Percentiles rank a stretch among this genome's conserved stretches.
phyloP scores from a whole-genome alignment of 2,888 invertebrate species.

The Melangyna quadrimaculata region DNA sequence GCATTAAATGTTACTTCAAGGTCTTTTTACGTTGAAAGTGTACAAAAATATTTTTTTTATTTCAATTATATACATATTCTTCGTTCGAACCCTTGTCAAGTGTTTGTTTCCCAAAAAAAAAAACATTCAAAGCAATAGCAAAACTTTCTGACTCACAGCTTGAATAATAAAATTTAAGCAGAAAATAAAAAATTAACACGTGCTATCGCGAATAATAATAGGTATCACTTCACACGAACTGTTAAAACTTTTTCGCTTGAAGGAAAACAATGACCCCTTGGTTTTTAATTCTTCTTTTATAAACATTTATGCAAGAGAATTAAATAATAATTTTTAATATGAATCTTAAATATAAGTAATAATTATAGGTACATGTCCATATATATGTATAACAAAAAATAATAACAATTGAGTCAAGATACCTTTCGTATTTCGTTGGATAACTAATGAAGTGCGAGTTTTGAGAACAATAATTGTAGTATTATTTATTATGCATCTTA shows the following conservation, averaged over 20 bases:
- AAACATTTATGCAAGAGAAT: neutral
- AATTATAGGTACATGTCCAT: no score
- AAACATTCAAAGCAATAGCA: neutral
- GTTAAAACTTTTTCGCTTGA: conserved; percentile 29
- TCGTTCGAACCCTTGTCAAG: neutral
- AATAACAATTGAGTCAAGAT: neutral
- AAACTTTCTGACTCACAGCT: neutral
- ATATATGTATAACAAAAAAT: no score
- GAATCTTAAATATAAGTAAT: neutral
- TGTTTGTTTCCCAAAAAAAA: neutral
- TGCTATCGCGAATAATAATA: conserved; percentile 31
- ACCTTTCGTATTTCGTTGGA: conserved; percentile 18
- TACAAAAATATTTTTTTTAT: neutral
- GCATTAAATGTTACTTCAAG: neutral
- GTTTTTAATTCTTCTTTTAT: neutral
- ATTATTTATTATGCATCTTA: neutral
- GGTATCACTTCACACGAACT: conserved; percentile 32
- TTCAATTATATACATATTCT: neutral
- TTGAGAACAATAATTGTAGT: no score
- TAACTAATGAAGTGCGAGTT: conserved; percentile 50
- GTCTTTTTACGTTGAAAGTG: neutral
- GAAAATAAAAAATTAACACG: conserved; percentile 41
- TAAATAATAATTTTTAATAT: neutral
- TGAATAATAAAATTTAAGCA: neutral
- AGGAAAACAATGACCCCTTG: conserved; percentile 42